Evolutionary conservation across 2,113 vertebrate genomes (phyloP).

Genomic region (Brienomyrus longianalis): DNA sequence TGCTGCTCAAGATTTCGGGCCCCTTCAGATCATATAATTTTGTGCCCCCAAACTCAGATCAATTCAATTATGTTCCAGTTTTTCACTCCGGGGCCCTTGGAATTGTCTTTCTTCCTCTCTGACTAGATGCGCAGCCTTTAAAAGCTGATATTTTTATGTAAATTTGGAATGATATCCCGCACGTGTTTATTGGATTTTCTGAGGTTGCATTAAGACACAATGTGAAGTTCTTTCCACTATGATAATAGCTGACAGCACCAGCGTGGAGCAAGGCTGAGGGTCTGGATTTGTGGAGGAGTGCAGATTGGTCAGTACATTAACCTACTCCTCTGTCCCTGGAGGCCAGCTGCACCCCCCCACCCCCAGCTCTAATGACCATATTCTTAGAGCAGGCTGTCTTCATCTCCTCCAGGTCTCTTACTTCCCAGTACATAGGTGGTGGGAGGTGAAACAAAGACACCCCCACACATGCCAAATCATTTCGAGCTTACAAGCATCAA

Average conservation of each 20-base stretch:
- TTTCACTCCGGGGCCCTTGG: background rate
- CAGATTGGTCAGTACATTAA: conserved; percentile 32
- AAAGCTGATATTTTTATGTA: background rate
- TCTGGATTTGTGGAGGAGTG: conserved; percentile 18
- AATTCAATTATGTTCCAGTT: background rate
- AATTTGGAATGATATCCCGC: background rate
- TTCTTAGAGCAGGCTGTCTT: conserved; percentile 25
- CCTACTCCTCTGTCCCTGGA: conserved; percentile 22
- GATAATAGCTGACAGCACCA: background rate
- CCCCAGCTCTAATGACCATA: conserved; percentile 26
- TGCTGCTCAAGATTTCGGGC: background rate
- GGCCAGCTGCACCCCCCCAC: background rate
- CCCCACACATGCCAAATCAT: conserved; percentile 39
- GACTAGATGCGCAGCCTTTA: background rate
- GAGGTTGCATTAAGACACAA: background rate
- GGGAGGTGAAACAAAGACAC: conserved; percentile 29
- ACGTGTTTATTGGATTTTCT: background rate
- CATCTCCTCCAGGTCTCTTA: conserved; percentile 7
- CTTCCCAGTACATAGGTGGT: background rate
- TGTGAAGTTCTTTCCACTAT: background rate
- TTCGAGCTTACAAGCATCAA: background rate
- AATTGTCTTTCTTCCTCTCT: background rate
- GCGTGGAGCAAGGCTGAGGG: conserved; percentile 18
- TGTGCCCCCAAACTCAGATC: background rate
- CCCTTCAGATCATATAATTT: background rate